Evolutionary conservation across 2,888 invertebrate species (phyloP).

Genomic region (Junonia oenone): DNA sequence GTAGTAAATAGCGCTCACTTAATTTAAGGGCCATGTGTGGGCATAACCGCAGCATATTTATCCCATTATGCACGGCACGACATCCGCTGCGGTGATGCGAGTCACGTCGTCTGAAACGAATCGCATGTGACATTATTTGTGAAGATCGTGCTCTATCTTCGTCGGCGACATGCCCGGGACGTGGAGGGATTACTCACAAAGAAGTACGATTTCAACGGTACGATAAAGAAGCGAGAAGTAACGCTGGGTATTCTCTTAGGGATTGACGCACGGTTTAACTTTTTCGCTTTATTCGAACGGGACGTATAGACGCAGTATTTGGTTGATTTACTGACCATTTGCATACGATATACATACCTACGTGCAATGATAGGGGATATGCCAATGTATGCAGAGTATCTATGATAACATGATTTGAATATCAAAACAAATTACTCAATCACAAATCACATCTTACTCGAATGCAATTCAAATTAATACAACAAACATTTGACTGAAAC

Average conservation of each 20-base stretch:
- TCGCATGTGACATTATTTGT: constrained; percentile 81
- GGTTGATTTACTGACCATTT: constrained; percentile 36
- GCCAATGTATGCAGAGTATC: constrained; percentile 17
- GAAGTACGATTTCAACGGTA: constrained; percentile 77
- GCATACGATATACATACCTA: not conserved
- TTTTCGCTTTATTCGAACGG: constrained; percentile 43
- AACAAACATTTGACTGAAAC: constrained; percentile 31
- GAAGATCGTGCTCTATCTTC: constrained; percentile 81
- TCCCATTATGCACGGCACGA: constrained; percentile 74
- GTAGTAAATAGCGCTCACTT: constrained; percentile 72
- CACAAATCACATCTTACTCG: constrained; percentile 41
- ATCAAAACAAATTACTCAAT: constrained; percentile 48
- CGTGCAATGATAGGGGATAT: constrained; percentile 13
- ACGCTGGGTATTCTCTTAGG: constrained; percentile 64
- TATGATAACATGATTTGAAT: constrained; percentile 53
- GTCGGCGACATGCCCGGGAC: constrained; percentile 75
- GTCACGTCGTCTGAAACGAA: constrained; percentile 78
- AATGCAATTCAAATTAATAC: constrained; percentile 46
- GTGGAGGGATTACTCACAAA: constrained; percentile 79
- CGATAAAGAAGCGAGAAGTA: constrained; percentile 76
- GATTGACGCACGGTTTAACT: constrained; percentile 65
- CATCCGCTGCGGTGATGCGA: constrained; percentile 69
- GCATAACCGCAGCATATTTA: constrained; percentile 77
- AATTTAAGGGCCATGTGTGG: constrained; percentile 75
- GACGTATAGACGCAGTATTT: constrained; percentile 20